phyloP scores from a whole-genome alignment of 2,888 invertebrate species.

The Drosophila cognata region DNA sequence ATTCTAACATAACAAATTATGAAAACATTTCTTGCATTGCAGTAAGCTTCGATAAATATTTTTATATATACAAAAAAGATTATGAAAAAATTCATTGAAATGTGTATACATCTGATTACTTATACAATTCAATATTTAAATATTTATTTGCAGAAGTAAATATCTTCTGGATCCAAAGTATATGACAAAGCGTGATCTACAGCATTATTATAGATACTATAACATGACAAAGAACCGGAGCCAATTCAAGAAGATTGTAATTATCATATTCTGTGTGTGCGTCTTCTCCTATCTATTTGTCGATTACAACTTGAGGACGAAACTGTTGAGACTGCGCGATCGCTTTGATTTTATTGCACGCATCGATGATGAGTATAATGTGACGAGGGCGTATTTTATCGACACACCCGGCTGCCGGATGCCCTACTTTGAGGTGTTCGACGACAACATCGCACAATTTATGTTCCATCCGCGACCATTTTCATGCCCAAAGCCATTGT shows the following conservation, averaged over 20 bases:
- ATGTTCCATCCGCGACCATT: constrained; percentile 76
- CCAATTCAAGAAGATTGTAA: constrained; percentile 81
- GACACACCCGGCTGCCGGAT: constrained; percentile 84
- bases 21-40: not conserved
- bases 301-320: constrained; percentile 83
- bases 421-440: constrained; percentile 83
- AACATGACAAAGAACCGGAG: constrained; percentile 79
- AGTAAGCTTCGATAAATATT: constrained; percentile 1
- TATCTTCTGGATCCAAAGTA: constrained; percentile 83
- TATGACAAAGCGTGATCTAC: constrained; percentile 83
- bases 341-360: constrained; percentile 83
- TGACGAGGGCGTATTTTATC: constrained; percentile 83
- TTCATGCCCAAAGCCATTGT: constrained; percentile 75
- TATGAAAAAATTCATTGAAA: not conserved
- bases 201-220: constrained; percentile 82
- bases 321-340: constrained; percentile 78
- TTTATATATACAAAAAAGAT: not conserved
- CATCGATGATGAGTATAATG: constrained; percentile 80
- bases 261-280: constrained; percentile 81
- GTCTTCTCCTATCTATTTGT: constrained; percentile 83
- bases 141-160: constrained; percentile 67
- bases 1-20: not conserved
- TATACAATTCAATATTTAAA: no score
- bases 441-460: constrained; percentile 82
- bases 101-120: not conserved